Evolutionary conservation across 2,797 vertebrate genomes (phyloP), one percentile per base, ranked within the genome.

Genomic region (Liasis olivaceus): DNA sequence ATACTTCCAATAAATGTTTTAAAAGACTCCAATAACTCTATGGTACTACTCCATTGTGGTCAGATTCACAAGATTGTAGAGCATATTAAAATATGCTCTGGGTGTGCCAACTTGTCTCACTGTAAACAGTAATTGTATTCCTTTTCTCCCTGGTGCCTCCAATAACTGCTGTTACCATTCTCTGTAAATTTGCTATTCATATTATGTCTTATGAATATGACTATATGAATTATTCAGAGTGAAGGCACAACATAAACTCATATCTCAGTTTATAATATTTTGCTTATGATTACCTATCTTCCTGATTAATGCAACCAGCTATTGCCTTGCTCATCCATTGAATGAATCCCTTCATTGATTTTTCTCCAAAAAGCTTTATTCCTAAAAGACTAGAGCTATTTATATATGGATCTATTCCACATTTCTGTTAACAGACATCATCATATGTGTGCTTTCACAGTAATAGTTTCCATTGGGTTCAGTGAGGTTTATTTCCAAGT

Each of bases 61-160:
- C 0, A 31, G 81, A 28, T 0, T 14, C 1, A 0, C 2, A 0
- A 36, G 1, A 20, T 2, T 0, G 2, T 22, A 81, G 20, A 7
- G 20, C 51, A 4, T 0, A 9, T 56, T 87, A 85, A 66, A 22
- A n/a, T 31, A 81, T 88, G 66, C 47, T 4, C 8, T 60, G 15
- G 15, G 89, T 1, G 0, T 15, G 15, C 72, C 56, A 9, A 28
- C 9, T 86, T 42, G 31, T 63, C 63, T 86, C 51, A 47, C 66
- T 66, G 56, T 85, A 85, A 92, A 51, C 28, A 88, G 47, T 81
- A 85, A 51, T 64, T 94, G 88, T 92, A 88, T 88, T 92, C 26
- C 63, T 88, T 56, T 36, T 9, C 72, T 56, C 56, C 85, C 56
- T 62, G 72, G 86, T 72, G 77, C 63, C 51, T 90, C 89, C 86